Conservation (phyloP, 1,140 invertebrate genomes). For the Rhopalosiphum padi region DNA sequence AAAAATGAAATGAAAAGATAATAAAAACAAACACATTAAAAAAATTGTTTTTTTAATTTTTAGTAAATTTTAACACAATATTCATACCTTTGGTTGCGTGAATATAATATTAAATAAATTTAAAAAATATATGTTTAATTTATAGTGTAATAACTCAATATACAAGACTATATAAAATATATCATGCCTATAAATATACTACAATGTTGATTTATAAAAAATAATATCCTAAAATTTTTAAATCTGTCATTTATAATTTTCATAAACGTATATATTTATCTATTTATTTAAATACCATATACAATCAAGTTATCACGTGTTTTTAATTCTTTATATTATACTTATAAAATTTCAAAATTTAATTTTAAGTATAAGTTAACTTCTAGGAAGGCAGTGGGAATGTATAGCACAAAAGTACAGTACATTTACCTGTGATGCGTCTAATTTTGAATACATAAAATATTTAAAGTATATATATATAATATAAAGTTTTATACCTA, state of each 20-base stretch:
- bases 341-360: neutral
- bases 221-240: neutral
- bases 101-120: neutral
- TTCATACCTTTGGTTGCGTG: neutral
- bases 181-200: too few species aligned
- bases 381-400: neutral
- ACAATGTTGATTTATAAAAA: too few species aligned
- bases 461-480: too few species aligned
- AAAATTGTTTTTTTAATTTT: neutral
- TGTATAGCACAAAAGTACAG: too few species aligned
- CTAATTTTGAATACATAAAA: too few species aligned
- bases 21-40: constrained; percentile 18
- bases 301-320: neutral
- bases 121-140: neutral
- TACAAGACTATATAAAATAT: too few species aligned
- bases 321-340: neutral
- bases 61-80: neutral
- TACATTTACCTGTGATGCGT: neutral
- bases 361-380: neutral
- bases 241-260: neutral
- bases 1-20: constrained; percentile 4
- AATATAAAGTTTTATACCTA: too few species aligned
- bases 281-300: too few species aligned
- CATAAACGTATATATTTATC: neutral
- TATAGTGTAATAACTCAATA: neutral